Percentiles rank a stretch among this genome's conserved stretches.
phyloP scores from a whole-genome alignment of 1,140 invertebrate genomes.

The Spodoptera frugiperda region DNA sequence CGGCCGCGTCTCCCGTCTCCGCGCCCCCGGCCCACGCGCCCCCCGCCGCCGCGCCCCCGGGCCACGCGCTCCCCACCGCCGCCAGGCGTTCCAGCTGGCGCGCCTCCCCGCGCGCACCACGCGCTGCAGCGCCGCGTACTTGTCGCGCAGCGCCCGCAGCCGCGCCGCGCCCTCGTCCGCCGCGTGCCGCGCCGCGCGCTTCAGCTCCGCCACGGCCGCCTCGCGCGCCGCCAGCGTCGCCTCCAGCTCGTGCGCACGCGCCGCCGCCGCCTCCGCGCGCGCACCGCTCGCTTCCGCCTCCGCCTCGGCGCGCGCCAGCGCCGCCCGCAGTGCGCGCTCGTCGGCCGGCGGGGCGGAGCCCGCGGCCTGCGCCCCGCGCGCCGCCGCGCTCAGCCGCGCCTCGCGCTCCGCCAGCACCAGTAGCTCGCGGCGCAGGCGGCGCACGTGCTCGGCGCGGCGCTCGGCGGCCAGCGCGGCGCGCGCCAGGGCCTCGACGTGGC shows the following conservation, averaged over 20 bases:
- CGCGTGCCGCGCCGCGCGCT: slow-evolving; percentile 82
- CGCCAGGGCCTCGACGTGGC: slow-evolving; percentile 85
- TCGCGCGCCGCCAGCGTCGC: slow-evolving; percentile 83
- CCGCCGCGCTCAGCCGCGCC: slow-evolving; percentile 67
- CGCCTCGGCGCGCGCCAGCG: slow-evolving; percentile 82
- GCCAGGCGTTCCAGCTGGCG: slow-evolving; percentile 88
- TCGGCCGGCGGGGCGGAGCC: slow-evolving; percentile 69
- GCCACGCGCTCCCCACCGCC: slow-evolving; percentile 67
- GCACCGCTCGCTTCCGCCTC: slow-evolving; percentile 80
- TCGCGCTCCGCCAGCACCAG: slow-evolving; percentile 85
- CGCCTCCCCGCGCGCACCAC: slow-evolving; percentile 89
- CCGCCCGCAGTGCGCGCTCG: slow-evolving; percentile 77
- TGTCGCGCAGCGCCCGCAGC: slow-evolving; percentile 89
- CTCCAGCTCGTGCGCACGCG: slow-evolving; percentile 87
- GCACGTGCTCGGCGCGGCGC: slow-evolving; percentile 83
- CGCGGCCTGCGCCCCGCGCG: slow-evolving; percentile 75
- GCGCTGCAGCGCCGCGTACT: slow-evolving; percentile 89
- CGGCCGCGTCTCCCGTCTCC: slow-evolving; percentile 55
- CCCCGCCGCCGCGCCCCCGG: slow-evolving; percentile 60
- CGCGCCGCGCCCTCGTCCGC: slow-evolving; percentile 86
- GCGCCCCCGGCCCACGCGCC: slow-evolving; percentile 56
- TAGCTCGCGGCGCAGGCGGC: slow-evolving; percentile 85
- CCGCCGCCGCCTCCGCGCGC: slow-evolving; percentile 82
- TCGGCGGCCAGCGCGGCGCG: slow-evolving; percentile 86
- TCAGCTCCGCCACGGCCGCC: slow-evolving; percentile 80